Evolutionary conservation across 2,797 vertebrate species (phyloP).

Genomic region (Parotocinclus haroldoi): DNA sequence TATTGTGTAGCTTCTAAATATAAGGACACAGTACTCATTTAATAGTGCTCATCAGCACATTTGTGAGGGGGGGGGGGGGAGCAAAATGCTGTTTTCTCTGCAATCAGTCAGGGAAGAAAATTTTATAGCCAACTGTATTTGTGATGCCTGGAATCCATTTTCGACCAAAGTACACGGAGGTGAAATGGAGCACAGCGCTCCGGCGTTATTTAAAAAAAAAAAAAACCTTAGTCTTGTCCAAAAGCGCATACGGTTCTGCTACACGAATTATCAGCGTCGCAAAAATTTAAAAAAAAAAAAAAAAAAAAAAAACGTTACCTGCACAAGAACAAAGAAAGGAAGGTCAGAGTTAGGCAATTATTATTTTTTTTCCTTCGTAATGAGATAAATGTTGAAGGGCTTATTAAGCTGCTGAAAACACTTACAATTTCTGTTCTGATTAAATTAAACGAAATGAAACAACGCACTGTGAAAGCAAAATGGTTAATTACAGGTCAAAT

Average conservation of each 20-base stretch:
- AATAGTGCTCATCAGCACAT: constrained; percentile 73
- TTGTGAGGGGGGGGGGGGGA: constrained; percentile 44
- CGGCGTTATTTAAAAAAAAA: too few species aligned
- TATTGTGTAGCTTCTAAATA: constrained; percentile 66
- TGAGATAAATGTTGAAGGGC: constrained; percentile 59
- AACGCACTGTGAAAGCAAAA: constrained; percentile 52
- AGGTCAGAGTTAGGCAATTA: not conserved
- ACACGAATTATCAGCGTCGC: constrained; percentile 13
- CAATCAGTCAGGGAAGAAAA: constrained; percentile 48
- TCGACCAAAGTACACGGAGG: constrained; percentile 15
- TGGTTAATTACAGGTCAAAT: constrained; percentile 64
- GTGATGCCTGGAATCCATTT: constrained; percentile 47
- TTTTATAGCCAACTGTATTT: constrained; percentile 41
- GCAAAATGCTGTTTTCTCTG: constrained; percentile 36
- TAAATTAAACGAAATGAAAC: constrained; percentile 55
- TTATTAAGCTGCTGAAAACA: constrained; percentile 68
- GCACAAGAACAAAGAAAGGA: constrained; percentile 28
- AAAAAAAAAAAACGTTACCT: constrained; percentile 50
- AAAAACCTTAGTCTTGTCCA: constrained; percentile 4
- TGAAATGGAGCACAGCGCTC: not conserved
- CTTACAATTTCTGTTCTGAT: constrained; percentile 54
- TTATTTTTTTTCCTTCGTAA: constrained; percentile 21
- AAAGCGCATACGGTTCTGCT: not conserved
- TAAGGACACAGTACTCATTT: constrained; percentile 70
- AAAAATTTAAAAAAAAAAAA: constrained; percentile 39